Percentiles rank a stretch among this genome's conserved stretches.
Conservation (phyloP, 1,140 invertebrate species). For the Pogonus chalceus region DNA sequence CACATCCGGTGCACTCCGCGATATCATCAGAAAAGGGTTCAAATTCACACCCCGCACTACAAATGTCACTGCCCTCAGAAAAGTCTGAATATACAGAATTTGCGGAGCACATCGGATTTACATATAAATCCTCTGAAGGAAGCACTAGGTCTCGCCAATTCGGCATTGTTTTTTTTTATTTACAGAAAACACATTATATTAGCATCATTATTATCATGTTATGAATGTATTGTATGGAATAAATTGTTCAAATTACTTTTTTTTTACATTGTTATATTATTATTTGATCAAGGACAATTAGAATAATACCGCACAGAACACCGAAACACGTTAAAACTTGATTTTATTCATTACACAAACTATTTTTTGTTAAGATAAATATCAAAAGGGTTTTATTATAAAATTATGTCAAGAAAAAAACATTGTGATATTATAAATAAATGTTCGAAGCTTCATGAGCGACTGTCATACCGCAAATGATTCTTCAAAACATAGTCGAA, state of each 20-base stretch:
- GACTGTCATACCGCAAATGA: not conserved
- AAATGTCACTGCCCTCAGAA: not conserved
- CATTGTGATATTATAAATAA: not conserved
- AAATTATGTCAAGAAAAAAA: no score
- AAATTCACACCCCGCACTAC: slow-evolving; percentile 4
- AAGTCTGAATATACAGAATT: not conserved
- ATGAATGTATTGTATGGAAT: not conserved
- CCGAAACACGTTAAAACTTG: not conserved
- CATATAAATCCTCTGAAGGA: not conserved
- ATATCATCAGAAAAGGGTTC: slow-evolving; percentile 1
- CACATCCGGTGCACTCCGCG: not conserved
- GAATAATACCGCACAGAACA: no score
- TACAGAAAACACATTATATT: no score
- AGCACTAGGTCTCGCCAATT: not conserved
- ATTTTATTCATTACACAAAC: not conserved
- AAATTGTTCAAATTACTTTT: not conserved
- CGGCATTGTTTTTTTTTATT: slow-evolving; percentile 6
- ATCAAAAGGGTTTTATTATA: no score
- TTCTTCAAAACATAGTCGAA: no score
- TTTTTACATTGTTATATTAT: no score
- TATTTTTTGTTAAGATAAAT: not conserved
- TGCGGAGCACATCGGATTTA: not conserved
- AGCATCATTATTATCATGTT: no score
- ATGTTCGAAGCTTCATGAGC: not conserved
- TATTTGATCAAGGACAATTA: no score